Percentiles rank a stretch among this genome's conserved stretches.
phyloP scores from a whole-genome alignment of 2,797 vertebrate genomes.

The Syngnathus acus region DNA sequence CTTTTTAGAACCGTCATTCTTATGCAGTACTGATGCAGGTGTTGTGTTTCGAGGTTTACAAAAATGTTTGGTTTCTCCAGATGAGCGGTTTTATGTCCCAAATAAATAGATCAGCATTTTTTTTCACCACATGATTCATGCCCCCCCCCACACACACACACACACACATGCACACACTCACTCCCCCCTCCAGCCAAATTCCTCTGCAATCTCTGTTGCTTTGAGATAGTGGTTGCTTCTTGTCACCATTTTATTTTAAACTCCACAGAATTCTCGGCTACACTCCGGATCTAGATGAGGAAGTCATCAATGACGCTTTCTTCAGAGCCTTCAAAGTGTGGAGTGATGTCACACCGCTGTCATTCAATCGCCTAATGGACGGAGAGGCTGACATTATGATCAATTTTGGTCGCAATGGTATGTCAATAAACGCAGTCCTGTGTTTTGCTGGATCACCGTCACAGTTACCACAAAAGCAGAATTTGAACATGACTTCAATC shows the following conservation, averaged over 20 bases:
- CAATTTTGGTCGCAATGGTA: conserved; percentile 97
- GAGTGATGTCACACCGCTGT: conserved; percentile 89
- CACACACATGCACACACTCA: not conserved
- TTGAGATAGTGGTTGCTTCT: not conserved
- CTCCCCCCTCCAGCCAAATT: not conserved
- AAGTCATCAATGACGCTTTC: conserved; percentile 91
- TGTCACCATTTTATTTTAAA: not conserved
- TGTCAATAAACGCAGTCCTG: not conserved
- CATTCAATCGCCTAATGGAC: conserved; percentile 81
- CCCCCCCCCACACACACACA: not conserved
- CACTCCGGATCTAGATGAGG: conserved; percentile 86
- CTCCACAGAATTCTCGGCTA: conserved; percentile 85
- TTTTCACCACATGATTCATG: conserved; percentile 38
- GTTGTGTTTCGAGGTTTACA: conserved; percentile 44
- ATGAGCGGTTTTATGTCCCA: conserved; percentile 17
- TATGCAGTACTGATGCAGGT: conserved; percentile 43
- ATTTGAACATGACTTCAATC: not conserved
- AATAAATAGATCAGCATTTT: conserved; percentile 2
- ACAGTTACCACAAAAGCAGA: not conserved
- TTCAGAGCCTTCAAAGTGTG: conserved; percentile 94
- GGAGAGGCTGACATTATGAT: conserved; percentile 99
- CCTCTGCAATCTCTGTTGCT: not conserved
- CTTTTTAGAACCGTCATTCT: conserved; percentile 30
- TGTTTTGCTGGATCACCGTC: not conserved
- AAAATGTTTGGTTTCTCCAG: conserved; percentile 44